Evolutionary conservation across 2,888 invertebrate species (phyloP).

Genomic region (Dryococelus australis): DNA sequence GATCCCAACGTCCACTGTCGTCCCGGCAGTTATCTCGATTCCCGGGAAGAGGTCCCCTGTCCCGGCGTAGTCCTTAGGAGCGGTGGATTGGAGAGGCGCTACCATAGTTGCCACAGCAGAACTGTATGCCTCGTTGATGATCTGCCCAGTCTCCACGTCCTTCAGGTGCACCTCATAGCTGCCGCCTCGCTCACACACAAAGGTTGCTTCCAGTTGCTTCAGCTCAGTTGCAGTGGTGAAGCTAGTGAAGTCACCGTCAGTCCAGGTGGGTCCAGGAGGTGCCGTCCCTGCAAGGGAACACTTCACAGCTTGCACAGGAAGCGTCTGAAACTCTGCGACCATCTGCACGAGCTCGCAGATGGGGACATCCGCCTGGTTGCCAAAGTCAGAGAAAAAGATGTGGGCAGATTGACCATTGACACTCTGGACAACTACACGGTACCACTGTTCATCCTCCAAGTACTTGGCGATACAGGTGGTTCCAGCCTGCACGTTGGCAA

Average conservation of each 20-base stretch:
- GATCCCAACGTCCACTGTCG: conserved; percentile 67
- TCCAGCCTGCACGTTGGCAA: conserved; percentile 45
- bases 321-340: conserved; percentile 23
- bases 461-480: conserved; percentile 55
- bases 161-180: conserved; percentile 51
- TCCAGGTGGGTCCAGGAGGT: conserved; percentile 42
- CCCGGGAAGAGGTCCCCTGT: conserved; percentile 57
- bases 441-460: conserved; percentile 49
- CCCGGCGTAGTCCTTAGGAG: not conserved
- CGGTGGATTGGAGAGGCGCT: not conserved
- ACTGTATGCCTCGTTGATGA: conserved; percentile 39
- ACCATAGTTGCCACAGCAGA: not conserved
- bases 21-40: conserved; percentile 61
- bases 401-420: conserved; percentile 37
- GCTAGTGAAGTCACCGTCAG: conserved; percentile 44
- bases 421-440: conserved; percentile 47
- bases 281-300: conserved; percentile 33
- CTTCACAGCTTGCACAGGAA: conserved; percentile 35
- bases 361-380: conserved; percentile 47
- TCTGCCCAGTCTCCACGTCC: conserved; percentile 33
- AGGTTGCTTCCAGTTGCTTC: conserved; percentile 53
- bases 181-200: conserved; percentile 51
- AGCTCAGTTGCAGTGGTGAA: conserved; percentile 49
- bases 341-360: conserved; percentile 42
- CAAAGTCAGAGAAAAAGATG: conserved; percentile 51